Evolutionary conservation across 2,113 vertebrate species (phyloP).

Genomic region (Pseudolaguvia tuberculata): DNA sequence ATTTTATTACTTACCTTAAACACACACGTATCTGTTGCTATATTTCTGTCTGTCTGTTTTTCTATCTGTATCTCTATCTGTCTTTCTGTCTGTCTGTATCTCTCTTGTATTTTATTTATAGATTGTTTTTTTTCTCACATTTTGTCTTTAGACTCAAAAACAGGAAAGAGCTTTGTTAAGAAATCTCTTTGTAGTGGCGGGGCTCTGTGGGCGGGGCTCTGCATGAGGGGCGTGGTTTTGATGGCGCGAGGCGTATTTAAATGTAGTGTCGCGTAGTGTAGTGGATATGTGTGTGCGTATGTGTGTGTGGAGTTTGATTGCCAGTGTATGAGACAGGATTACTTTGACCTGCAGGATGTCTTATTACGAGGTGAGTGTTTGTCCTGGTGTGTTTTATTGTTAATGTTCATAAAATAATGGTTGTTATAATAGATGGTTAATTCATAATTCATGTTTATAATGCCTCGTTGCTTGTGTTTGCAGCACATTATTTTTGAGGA

Average conservation of each 20-base stretch:
- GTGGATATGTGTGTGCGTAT: not conserved
- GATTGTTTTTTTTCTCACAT: not conserved
- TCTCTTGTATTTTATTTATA: not conserved
- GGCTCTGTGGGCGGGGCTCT: not conserved
- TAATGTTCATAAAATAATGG: too few species aligned
- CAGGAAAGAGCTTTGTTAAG: conserved; percentile 60
- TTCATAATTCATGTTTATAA: not conserved
- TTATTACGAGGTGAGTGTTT: conserved; percentile 65
- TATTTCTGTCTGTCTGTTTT: not conserved
- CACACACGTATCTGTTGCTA: too few species aligned
- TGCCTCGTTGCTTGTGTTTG: not conserved
- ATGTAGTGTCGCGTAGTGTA: conserved; percentile 1
- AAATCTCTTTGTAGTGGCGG: conserved; percentile 3
- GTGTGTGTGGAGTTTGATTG: not conserved
- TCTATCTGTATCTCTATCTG: not conserved
- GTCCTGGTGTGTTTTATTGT: not conserved
- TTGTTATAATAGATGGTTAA: too few species aligned
- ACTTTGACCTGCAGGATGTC: conserved; percentile 56
- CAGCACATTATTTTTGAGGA: conserved; percentile 64
- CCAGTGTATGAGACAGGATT: not conserved
- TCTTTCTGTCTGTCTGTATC: too few species aligned
- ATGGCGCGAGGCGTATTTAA: conserved; percentile 47
- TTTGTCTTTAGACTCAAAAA: conserved; percentile 61
- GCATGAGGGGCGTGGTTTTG: conserved; percentile 45
- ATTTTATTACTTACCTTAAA: conserved; percentile 13